Evolutionary conservation across 2,797 vertebrate genomes (phyloP), one percentile per base, ranked within the genome.

Genomic region (Poliocrania exsul): DNA sequence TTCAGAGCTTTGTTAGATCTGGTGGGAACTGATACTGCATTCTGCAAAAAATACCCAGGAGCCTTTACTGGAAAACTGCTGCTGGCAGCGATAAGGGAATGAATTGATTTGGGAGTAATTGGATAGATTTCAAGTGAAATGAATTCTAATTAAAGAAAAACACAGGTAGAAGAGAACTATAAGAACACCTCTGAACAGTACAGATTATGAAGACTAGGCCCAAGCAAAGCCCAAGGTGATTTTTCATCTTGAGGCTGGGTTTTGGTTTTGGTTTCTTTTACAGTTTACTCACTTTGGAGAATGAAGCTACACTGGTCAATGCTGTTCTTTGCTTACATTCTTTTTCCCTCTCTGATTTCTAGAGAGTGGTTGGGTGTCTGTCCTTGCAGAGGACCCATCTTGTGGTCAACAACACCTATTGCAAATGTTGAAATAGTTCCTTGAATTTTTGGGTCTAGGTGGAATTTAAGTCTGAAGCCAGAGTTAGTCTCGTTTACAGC

Each of bases 21-120:
- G 46, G 38, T 49, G 47, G 61, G 23, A 93, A 60, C 51, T 33
- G 33, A 33, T 60, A n/a, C 50, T 67, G n/a, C 31, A 71, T 84
- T 77, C 38, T 71, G 67, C 15, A 71, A 70, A 84, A 60, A 60
- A 13, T 57, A 8, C 38, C 51, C 15, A 67, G 67, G 21, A 88
- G 31, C 35, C 11, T 87, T 85, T 82, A 65, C 42, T 89, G 88
- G 57, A 92, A 93, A 91, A 65, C 64, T 91, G 38, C 74, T 86
- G 64, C 84, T 92, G 92, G 50, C 72, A 69, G 50, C 25, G 38
- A 33, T 18, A 57, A 72, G 65, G 88, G 71, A 85, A 44, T 78
- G 24, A 88, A 93, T 82, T 82, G 49, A 85, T 92, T 94, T 73
- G 86, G 53, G 90, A 66, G n/a, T 61, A 93, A 71, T 25, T 93